A percentile compares a stretch with the other conserved stretches of the same genome.
phyloP scores from a whole-genome alignment of 2,113 vertebrate genomes.

The Calcarius ornatus region DNA sequence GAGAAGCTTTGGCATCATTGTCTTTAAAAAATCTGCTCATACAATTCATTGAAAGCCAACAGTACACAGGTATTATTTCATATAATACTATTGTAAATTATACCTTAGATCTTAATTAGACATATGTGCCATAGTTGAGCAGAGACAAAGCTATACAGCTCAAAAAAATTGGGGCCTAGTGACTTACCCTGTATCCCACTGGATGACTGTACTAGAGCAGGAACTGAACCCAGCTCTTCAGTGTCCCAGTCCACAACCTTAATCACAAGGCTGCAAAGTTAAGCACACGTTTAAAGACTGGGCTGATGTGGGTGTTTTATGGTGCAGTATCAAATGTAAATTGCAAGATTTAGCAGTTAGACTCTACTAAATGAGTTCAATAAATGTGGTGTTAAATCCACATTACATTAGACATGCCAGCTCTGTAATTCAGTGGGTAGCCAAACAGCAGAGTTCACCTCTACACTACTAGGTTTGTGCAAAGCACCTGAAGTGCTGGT shows the following conservation, averaged over 20 bases:
- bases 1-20: neutral
- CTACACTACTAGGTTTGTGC: neutral
- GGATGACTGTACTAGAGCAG: slow-evolving; percentile 59
- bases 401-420: neutral
- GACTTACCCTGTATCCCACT: slow-evolving; percentile 55
- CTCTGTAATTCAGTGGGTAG: neutral
- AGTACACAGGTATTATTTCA: neutral
- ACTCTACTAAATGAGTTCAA: neutral
- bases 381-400: neutral
- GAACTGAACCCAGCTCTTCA: slow-evolving; percentile 62
- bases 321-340: slow-evolving; percentile 20
- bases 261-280: slow-evolving; percentile 64
- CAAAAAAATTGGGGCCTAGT: slow-evolving; percentile 35
- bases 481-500: neutral
- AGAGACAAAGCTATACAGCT: slow-evolving; percentile 35
- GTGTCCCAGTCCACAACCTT: slow-evolving; percentile 65
- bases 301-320: neutral
- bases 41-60: neutral
- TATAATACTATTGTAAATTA: neutral
- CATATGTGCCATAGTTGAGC: neutral
- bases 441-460: neutral
- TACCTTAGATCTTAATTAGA: neutral
- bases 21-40: neutral
- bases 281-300: slow-evolving; percentile 62
- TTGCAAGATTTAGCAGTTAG: slow-evolving; percentile 13